These are phyloP conservation scores for Chionoecetes opilio DNA, from an alignment of 1,140 invertebrate species.

Conservation along the genomic window DNA sequence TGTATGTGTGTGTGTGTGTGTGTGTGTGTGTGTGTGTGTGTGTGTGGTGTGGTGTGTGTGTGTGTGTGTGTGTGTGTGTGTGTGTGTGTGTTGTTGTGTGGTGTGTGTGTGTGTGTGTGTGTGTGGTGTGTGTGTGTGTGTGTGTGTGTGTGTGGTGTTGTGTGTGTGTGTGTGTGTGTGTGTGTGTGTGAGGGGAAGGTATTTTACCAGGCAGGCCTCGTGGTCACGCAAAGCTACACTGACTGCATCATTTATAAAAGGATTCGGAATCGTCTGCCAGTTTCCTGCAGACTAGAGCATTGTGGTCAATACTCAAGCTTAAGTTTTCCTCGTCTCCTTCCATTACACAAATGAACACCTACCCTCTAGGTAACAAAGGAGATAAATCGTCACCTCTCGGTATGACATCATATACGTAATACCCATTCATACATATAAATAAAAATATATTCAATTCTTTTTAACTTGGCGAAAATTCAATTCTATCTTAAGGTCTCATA, in stretches of 20 bases:
- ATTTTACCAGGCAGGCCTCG: not conserved
- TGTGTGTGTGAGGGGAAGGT: not conserved
- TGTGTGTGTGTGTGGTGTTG: constrained; percentile 9
- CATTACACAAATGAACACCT: not conserved
- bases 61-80: constrained; percentile 51
- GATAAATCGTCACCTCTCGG: not conserved
- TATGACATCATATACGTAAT: not conserved
- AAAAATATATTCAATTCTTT: no score
- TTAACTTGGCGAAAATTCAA: no score
- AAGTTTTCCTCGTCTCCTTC: not conserved
- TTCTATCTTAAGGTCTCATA: no score
- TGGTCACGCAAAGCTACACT: not conserved
- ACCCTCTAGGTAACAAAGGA: not conserved
- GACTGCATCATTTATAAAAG: not conserved
- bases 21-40: constrained; percentile 48
- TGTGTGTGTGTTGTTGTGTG: not conserved
- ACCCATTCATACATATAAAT: not conserved
- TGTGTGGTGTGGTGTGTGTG: constrained; percentile 35
- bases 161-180: not conserved
- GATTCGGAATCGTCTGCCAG: not conserved
- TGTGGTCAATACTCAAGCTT: not conserved
- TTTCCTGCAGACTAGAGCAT: not conserved
- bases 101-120: not conserved
- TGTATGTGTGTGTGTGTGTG: constrained; percentile 19
- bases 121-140: not conserved